Evolutionary conservation across 2,888 invertebrate species (phyloP).

Genomic region (Drosophila tanythrix): DNA sequence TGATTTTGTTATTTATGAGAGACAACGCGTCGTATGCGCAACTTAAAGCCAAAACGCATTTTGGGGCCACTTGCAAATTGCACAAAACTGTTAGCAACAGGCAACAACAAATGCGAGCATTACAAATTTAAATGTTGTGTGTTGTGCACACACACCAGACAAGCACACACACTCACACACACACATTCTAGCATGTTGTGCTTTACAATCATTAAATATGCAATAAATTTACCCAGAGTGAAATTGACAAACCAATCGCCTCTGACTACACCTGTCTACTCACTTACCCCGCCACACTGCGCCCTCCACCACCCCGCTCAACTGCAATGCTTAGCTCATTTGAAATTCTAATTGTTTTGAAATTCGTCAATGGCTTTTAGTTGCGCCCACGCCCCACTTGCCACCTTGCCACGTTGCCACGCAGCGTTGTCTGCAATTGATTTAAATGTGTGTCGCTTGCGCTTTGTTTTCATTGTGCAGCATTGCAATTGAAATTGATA

Average conservation of each 20-base stretch:
- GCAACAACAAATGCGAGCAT: constrained; percentile 43
- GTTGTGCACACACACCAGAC: constrained; percentile 11
- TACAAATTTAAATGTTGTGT: constrained; percentile 54
- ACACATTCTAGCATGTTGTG: constrained; percentile 10
- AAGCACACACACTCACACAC: background rate
- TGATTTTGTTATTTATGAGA: constrained; percentile 82
- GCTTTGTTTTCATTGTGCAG: constrained; percentile 27
- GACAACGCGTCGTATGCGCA: constrained; percentile 56
- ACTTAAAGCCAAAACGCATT: constrained; percentile 55
- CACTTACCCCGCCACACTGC: constrained; percentile 4
- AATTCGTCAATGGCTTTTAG: constrained; percentile 70
- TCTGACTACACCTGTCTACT: constrained; percentile 35
- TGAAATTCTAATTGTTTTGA: constrained; percentile 77
- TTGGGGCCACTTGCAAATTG: constrained; percentile 39
- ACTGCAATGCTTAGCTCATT: constrained; percentile 44
- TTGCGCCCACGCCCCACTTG: background rate
- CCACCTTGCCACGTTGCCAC: background rate
- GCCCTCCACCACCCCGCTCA: background rate
- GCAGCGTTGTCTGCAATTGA: constrained; percentile 52
- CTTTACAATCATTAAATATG: constrained; percentile 73
- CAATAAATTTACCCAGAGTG: constrained; percentile 68
- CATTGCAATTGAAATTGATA: constrained; percentile 66
- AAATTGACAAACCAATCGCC: constrained; percentile 45
- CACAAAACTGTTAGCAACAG: constrained; percentile 35
- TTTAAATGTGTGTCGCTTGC: constrained; percentile 59